Evolutionary conservation across 2,888 invertebrate genomes (phyloP).

Genomic region (Gandaritis pyraliata): DNA sequence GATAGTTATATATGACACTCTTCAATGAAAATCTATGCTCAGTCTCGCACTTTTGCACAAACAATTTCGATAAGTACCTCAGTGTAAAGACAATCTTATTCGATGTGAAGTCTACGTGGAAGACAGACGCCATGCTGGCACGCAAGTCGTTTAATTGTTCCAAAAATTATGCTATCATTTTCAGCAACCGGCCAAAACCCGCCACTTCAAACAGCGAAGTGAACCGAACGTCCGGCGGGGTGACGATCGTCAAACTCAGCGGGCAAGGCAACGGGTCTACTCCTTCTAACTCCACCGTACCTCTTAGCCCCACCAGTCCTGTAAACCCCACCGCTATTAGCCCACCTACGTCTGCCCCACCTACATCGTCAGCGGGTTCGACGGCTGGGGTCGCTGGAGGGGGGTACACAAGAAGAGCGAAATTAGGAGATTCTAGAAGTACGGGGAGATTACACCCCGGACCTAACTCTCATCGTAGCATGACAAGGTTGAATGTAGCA

Average conservation of each 20-base stretch:
- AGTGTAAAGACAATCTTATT: too few species aligned
- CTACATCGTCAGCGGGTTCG: conserved; percentile 35
- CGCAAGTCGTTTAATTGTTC: background rate
- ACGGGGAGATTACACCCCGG: conserved; percentile 89
- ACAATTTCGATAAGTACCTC: too few species aligned
- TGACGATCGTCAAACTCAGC: conserved; percentile 92
- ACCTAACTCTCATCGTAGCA: conserved; percentile 90
- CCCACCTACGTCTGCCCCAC: conserved; percentile 57
- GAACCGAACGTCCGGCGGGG: conserved; percentile 89
- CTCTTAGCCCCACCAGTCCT: too few species aligned
- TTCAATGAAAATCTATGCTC: too few species aligned
- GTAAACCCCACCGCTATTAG: conserved; percentile 41
- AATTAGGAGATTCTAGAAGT: conserved; percentile 90
- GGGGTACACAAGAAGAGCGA: conserved; percentile 86
- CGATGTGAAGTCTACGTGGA: too few species aligned
- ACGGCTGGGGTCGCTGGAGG: conserved; percentile 37
- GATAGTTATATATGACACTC: too few species aligned
- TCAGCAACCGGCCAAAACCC: conserved; percentile 66
- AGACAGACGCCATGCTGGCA: too few species aligned
- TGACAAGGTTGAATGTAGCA: conserved; percentile 90
- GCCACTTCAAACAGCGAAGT: conserved; percentile 82
- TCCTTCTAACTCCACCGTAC: too few species aligned
- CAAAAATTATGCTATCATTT: conserved; percentile 15
- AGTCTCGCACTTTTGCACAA: too few species aligned
- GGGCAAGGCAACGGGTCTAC: conserved; percentile 47